Evolutionary conservation across 1,140 invertebrate species (phyloP).

Genomic region (Drosophila lini): DNA sequence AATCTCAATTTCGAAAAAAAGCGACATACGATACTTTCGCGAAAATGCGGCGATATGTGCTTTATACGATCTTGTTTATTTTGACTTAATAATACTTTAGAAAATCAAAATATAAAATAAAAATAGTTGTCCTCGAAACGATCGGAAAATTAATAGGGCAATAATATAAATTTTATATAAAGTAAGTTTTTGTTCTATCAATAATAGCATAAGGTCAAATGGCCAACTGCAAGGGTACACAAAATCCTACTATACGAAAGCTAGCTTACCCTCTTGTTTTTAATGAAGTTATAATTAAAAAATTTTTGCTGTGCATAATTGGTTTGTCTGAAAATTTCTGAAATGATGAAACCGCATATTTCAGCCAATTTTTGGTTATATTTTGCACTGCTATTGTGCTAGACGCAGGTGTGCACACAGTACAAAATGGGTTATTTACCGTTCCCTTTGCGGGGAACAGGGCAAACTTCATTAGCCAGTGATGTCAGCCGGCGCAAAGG

Average conservation of each 20-base stretch:
- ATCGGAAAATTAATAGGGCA: no score
- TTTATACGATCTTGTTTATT: no score
- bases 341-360: constrained; percentile 14
- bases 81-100: no score
- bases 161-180: no score
- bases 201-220: neutral
- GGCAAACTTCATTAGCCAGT: constrained; percentile 43
- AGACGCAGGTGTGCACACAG: constrained; percentile 18
- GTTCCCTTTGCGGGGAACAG: constrained; percentile 7
- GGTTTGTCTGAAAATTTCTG: neutral
- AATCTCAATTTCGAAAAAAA: no score
- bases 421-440: constrained; percentile 17
- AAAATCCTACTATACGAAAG: neutral
- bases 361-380: constrained; percentile 15
- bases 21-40: no score
- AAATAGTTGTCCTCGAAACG: no score
- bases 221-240: neutral
- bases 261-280: neutral
- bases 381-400: constrained; percentile 17
- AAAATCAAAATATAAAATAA: no score
- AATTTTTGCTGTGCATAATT: neutral
- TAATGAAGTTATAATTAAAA: neutral
- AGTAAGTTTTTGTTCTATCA: no score
- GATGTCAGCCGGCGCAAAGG: constrained; percentile 37
- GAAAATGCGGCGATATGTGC: no score